These are phyloP conservation scores for Pteronotus mesoamericanus DNA, from an alignment of 2,797 vertebrate genomes.

Conservation along the genomic window DNA sequence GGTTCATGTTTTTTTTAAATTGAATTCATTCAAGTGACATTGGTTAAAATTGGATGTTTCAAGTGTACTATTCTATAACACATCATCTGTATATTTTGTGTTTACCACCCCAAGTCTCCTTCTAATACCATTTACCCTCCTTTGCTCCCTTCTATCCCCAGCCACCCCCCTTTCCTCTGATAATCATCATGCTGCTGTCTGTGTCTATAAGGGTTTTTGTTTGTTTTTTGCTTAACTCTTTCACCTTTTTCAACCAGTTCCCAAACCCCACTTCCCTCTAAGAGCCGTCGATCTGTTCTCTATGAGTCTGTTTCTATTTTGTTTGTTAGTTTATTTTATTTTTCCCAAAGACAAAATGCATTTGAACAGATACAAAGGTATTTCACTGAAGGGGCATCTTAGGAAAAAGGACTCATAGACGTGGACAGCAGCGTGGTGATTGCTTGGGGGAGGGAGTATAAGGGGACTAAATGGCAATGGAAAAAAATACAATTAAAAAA, in stretches of 20 bases:
- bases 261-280: background rate
- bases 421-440: background rate
- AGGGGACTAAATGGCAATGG: background rate
- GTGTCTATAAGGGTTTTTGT: background rate
- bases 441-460: background rate
- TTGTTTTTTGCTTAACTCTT: background rate
- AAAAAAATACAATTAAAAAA: background rate
- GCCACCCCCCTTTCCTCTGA: background rate
- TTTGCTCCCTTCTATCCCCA: background rate
- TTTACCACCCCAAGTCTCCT: background rate
- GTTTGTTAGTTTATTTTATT: background rate
- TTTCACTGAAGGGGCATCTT: background rate
- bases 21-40: background rate
- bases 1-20: background rate
- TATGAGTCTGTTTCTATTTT: background rate
- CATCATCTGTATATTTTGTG: background rate
- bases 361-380: background rate
- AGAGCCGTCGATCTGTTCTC: background rate
- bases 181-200: background rate
- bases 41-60: background rate
- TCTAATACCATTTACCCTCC: background rate
- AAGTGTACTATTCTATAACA: background rate
- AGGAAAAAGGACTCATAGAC: background rate
- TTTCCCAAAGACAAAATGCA: background rate
- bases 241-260: background rate